Evolutionary conservation across 1,140 invertebrate genomes (phyloP), one percentile per base, ranked within the genome.

Genomic region (Heliconius hermathena): DNA sequence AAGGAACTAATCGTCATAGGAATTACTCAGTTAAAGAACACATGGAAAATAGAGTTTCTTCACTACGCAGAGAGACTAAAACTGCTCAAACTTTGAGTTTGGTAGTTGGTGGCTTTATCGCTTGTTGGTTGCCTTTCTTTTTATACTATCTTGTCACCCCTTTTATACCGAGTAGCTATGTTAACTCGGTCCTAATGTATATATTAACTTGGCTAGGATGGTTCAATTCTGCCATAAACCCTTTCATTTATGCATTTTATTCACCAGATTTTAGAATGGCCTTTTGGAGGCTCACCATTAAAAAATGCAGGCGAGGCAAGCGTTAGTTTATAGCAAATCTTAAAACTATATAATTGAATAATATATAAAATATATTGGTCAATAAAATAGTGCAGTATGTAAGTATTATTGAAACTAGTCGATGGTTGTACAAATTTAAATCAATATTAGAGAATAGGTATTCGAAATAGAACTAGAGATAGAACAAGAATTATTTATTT

Each of bases 161-260:
- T 1, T 98, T 98, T 86, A 91, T 95, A 33, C 95, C 95, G 0
- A 93, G 83, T 4, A 89, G 91, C n/a, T 95, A 95, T 60, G 95
- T 96, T 3, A 96, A 95, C 77, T 90, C 95, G 11, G 94, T 96
- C 13, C 93, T 98, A 13, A 98, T 98, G 96, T 96, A 96, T 57
- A 96, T 97, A 80, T 94, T 99, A 71, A 98, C 98, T 0, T 99
- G 98, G 98, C 95, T 99, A 60, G 98, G 97, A 4, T 99, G 98
- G 97, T 96, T 98, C 73, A 99, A 99, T 92, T 98, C 98, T 8
- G 97, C 97, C 2, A 97, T 98, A 73, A 98, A 98, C 92, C 97
- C 97, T 0, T 97, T 98, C 86, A 98, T 98, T 84, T 98, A 98
- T 86, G 98, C 98, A 18, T 98, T 98, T 87, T 98, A 98, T 89